Evolutionary conservation across 2,113 vertebrate genomes (phyloP).

Genomic region (Cyanistes caeruleus): DNA sequence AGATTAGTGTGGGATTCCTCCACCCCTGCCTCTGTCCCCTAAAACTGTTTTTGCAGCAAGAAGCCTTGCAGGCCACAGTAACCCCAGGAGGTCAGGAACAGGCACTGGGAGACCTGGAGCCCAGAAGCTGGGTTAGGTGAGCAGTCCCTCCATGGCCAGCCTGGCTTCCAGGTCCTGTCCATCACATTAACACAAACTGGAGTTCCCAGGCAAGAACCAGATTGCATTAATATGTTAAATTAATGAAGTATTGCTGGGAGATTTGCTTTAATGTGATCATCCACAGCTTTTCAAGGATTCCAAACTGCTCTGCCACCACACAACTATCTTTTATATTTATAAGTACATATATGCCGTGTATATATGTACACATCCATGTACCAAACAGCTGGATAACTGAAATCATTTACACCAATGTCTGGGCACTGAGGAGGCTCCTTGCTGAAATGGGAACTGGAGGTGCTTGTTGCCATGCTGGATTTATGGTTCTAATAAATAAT

Average conservation of each 20-base stretch:
- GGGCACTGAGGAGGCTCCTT: not conserved
- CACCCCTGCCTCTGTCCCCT: rapidly evolving
- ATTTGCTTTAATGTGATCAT: not conserved
- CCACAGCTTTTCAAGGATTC: not conserved
- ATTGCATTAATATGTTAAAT: not conserved
- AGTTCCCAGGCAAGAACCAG: not conserved
- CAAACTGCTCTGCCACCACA: not conserved
- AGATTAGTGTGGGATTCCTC: rapidly evolving
- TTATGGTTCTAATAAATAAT: not conserved
- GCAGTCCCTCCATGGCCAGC: not conserved
- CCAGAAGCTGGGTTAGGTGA: rapidly evolving
- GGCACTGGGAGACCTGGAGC: rapidly evolving
- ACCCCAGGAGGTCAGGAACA: rapidly evolving
- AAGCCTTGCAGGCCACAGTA: rapidly evolving
- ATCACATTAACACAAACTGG: not conserved
- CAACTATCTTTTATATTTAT: too few species aligned
- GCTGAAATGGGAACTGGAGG: not conserved
- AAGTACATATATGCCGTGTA: rapidly evolving
- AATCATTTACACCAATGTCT: not conserved
- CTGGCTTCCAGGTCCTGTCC: not conserved
- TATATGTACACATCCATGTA: rapidly evolving
- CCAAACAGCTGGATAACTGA: not conserved
- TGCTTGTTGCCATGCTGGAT: not conserved
- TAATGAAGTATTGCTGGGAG: not conserved
- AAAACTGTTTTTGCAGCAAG: not conserved